phyloP scores from a whole-genome alignment of 2,113 vertebrate species.

The Poecile atricapillus region DNA sequence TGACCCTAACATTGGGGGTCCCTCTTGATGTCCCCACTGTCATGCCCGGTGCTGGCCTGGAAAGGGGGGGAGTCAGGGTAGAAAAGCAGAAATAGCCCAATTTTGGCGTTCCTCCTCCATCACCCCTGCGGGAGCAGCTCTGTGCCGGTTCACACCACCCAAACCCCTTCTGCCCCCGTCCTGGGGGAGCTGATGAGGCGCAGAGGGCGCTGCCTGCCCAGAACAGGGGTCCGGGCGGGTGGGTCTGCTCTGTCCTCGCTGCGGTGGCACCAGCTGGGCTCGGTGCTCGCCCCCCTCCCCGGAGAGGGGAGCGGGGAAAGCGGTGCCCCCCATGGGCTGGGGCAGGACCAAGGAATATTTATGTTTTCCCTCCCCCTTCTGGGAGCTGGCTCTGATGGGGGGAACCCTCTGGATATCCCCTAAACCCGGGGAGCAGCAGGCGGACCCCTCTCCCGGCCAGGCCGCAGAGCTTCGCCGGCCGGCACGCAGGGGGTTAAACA shows the following conservation, averaged over 20 bases:
- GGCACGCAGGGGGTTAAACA: constrained; percentile 60
- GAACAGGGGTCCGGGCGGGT: fast-evolving
- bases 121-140: background rate
- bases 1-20: background rate
- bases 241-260: fast-evolving
- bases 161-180: fast-evolving
- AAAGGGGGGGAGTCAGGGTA: background rate
- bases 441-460: background rate
- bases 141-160: fast-evolving
- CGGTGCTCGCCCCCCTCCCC: background rate
- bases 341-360: background rate
- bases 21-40: background rate
- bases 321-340: background rate
- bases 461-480: background rate
- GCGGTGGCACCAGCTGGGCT: background rate
- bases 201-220: background rate
- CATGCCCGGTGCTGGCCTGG: background rate
- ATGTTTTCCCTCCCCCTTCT: background rate
- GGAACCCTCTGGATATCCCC: background rate
- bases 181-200: fast-evolving
- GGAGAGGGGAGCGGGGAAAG: fast-evolving
- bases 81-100: background rate
- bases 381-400: fast-evolving
- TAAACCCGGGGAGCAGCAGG: background rate
- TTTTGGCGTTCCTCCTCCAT: background rate